Percentiles rank a stretch among this genome's conserved stretches.
Evolutionary conservation across 1,140 invertebrate genomes (phyloP).

Genomic region (Mylabris phalerata): DNA sequence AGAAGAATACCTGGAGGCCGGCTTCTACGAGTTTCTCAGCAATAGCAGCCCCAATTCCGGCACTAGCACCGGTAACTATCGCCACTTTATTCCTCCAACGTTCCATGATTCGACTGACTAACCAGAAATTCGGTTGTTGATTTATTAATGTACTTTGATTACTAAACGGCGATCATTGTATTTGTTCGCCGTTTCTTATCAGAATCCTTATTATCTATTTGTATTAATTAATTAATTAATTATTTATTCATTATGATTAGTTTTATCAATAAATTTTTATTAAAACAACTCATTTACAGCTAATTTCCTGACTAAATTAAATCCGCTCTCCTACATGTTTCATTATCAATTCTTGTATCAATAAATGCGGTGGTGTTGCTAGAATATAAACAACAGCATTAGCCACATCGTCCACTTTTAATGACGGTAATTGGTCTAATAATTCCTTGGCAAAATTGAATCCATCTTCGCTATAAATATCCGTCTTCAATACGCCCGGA

Average conservation of each 20-base stretch:
- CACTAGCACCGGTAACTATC: constrained; percentile 48
- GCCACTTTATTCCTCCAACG: constrained; percentile 46
- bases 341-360: not conserved
- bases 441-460: not conserved
- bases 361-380: not conserved
- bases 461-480: not conserved
- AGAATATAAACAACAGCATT: not conserved
- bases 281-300: too few species aligned
- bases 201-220: too few species aligned
- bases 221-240: too few species aligned
- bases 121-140: too few species aligned
- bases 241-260: too few species aligned
- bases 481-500: constrained; percentile 18
- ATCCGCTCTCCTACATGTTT: not conserved
- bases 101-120: constrained; percentile 33
- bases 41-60: constrained; percentile 45
- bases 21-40: constrained; percentile 27
- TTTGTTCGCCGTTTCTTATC: too few species aligned
- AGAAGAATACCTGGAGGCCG: not conserved
- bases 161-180: too few species aligned
- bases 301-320: too few species aligned
- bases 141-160: too few species aligned
- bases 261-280: too few species aligned
- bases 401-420: not conserved
- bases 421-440: not conserved